Evolutionary conservation across 2,888 invertebrate species (phyloP).

Genomic region (Gari tellinella): DNA sequence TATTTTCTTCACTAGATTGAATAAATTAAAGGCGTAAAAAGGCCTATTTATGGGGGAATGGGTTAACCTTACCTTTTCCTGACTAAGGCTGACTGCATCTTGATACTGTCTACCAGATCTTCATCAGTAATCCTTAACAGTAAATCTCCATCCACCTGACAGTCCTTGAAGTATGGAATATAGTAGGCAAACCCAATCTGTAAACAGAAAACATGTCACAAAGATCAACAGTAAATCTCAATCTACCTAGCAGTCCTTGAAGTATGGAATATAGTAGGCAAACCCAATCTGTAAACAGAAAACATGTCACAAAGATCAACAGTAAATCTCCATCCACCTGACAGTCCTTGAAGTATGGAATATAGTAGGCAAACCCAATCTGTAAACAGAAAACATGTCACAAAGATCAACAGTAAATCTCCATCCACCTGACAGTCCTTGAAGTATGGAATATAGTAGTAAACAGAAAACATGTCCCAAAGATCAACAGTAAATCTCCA

Average conservation of each 20-base stretch:
- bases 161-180: conserved; percentile 92
- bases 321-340: conserved; percentile 98
- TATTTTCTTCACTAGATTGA: too few species aligned
- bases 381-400: too few species aligned
- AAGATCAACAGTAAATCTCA: conserved; percentile 97
- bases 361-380: conserved; percentile 95
- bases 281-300: conserved; percentile 97
- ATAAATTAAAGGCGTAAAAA: too few species aligned
- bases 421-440: conserved; percentile 97
- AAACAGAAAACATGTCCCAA: too few species aligned
- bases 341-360: conserved; percentile 93
- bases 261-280: conserved; percentile 92
- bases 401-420: conserved; percentile 95
- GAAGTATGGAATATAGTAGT: conserved; percentile 93
- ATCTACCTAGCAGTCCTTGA: conserved; percentile 96
- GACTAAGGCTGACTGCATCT: conserved; percentile 95
- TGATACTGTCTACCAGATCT: conserved; percentile 96
- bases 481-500: conserved; percentile 96
- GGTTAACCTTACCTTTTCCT: conserved; percentile 89
- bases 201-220: too few species aligned
- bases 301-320: too few species aligned
- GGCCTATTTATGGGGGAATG: too few species aligned
- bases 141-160: conserved; percentile 98
- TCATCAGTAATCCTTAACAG: conserved; percentile 95
- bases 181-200: conserved; percentile 95